Percentiles rank a stretch among this genome's conserved stretches.
Conservation (phyloP, 1,140 invertebrate genomes). For the Drosophila dunni region DNA sequence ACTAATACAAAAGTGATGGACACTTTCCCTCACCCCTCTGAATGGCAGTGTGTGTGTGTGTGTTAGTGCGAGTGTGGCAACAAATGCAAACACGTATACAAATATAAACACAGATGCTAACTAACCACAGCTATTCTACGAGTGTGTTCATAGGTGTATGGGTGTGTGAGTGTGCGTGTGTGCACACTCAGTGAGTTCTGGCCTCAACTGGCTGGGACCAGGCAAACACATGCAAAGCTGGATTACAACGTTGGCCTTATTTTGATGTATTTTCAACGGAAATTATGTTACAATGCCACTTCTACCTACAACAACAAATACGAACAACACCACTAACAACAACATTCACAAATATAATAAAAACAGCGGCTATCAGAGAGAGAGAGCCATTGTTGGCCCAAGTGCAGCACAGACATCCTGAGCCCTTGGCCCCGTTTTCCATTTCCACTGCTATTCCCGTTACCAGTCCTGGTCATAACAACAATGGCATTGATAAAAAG, state of each 20-base stretch:
- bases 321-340: conserved; percentile 10
- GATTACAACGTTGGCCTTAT: conserved; percentile 63
- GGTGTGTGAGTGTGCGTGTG: conserved; percentile 11
- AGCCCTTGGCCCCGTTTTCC: too few relatives aligned
- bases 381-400: conserved; percentile 42
- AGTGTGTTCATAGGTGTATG: conserved; percentile 26
- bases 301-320: conserved; percentile 37
- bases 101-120: conserved; percentile 82
- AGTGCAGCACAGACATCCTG: conserved; percentile 23
- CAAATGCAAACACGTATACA: conserved; percentile 78
- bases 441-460: not conserved
- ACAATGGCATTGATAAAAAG: conserved; percentile 56
- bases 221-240: conserved; percentile 60
- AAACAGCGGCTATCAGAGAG: conserved; percentile 28
- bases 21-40: not conserved
- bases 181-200: conserved; percentile 33
- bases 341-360: conserved; percentile 34
- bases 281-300: conserved; percentile 79
- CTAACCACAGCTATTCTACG: conserved; percentile 68
- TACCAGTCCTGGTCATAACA: not conserved
- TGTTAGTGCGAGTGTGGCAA: conserved; percentile 42
- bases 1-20: conserved; percentile 68
- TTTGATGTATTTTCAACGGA: conserved; percentile 78
- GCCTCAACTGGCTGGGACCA: conserved; percentile 26
- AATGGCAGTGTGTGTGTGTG: not conserved